Conservation (phyloP, 1,140 invertebrate species). For the Melanaphis sacchari region DNA sequence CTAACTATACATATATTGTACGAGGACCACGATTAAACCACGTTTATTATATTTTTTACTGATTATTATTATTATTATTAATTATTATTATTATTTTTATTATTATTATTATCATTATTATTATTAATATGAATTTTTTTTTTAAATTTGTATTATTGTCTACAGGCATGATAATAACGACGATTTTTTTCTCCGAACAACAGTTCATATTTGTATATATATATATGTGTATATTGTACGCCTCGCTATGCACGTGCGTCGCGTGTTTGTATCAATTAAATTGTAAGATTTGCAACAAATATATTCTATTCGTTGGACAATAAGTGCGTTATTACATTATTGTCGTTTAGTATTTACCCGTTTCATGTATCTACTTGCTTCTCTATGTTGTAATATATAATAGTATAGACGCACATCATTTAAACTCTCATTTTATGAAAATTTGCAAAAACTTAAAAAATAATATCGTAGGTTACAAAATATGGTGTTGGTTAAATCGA, state of each 20-base stretch:
- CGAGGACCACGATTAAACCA: neutral
- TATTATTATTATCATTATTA: neutral
- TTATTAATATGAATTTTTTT: constrained; percentile 3
- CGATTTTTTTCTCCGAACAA: neutral
- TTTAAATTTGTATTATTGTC: neutral
- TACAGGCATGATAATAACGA: neutral
- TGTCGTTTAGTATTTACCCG: neutral
- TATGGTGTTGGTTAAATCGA: neutral
- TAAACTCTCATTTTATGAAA: neutral
- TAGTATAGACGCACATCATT: neutral
- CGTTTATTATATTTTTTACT: neutral
- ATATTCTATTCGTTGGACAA: neutral
- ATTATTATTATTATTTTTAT: neutral
- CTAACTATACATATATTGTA: constrained; percentile 14
- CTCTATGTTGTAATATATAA: neutral
- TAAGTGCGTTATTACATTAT: neutral
- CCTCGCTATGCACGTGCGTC: neutral
- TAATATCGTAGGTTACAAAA: neutral
- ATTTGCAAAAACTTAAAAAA: neutral
- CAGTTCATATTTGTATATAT: neutral
- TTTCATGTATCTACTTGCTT: neutral
- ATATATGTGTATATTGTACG: neutral
- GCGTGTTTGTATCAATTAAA: neutral
- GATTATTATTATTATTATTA: constrained; percentile 2
- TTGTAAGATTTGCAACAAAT: constrained; percentile 12